Conservation (phyloP, 2,113 vertebrate species). For the Notiomystis cincta region DNA sequence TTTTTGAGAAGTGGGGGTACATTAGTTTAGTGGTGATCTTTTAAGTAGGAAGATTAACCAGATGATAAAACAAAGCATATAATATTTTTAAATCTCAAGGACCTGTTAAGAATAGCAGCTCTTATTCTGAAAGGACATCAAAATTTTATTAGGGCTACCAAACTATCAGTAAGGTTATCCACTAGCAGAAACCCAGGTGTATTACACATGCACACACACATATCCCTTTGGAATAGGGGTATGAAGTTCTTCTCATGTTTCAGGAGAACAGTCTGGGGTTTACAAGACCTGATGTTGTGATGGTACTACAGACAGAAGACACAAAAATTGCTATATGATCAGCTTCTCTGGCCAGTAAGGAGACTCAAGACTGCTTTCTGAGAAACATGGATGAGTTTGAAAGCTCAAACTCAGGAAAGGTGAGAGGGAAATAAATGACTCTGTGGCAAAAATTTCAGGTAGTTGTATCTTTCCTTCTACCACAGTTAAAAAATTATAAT, state of each 20-base stretch:
- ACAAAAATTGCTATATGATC: neutral
- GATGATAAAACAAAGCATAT: neutral
- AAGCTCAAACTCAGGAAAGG: neutral
- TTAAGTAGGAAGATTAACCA: neutral
- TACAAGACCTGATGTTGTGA: neutral
- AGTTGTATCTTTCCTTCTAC: neutral
- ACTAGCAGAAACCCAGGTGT: neutral
- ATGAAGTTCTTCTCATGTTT: neutral
- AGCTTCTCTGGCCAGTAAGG: neutral
- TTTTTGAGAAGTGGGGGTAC: neutral
- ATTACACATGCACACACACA: neutral
- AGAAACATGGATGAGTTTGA: neutral
- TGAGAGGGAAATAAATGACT: neutral
- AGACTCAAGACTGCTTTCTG: neutral
- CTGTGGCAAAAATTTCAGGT: neutral
- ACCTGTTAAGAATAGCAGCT: neutral
- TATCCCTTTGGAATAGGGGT: accelerated
- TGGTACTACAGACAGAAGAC: neutral
- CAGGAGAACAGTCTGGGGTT: neutral
- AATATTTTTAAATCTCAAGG: neutral
- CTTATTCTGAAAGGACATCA: neutral
- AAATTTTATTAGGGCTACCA: neutral
- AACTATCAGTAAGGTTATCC: neutral
- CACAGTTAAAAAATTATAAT: neutral
- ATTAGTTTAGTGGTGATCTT: neutral